Conservation (phyloP, 2,113 vertebrate genomes). For the Tachuris rubrigastra region DNA sequence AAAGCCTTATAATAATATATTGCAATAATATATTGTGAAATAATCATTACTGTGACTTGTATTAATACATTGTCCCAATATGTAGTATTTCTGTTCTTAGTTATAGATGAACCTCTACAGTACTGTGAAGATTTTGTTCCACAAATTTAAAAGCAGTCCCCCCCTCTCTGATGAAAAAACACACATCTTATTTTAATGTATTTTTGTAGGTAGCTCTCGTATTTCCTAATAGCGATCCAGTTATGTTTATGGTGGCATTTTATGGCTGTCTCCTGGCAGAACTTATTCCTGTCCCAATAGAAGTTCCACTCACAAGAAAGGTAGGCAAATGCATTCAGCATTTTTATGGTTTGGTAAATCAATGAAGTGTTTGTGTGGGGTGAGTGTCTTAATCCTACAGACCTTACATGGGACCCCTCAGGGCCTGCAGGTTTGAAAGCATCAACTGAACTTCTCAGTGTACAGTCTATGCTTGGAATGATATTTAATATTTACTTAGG, state of each 20-base stretch:
- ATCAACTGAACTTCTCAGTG: not conserved
- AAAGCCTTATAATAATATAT: not conserved
- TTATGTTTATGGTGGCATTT: conserved; percentile 97
- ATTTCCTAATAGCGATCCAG: conserved; percentile 94
- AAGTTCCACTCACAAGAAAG: conserved; percentile 95
- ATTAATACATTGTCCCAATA: not conserved
- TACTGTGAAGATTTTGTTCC: not conserved
- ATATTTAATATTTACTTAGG: not conserved
- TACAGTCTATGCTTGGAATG: not conserved
- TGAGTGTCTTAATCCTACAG: not conserved
- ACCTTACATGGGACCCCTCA: not conserved
- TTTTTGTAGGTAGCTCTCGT: conserved; percentile 89
- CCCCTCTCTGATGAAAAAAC: fast-evolving
- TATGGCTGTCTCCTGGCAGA: conserved; percentile 94
- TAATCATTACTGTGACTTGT: not conserved
- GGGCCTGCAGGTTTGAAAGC: not conserved
- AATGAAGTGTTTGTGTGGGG: not conserved
- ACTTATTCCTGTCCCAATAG: conserved; percentile 93
- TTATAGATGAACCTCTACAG: not conserved
- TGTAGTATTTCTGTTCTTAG: not conserved
- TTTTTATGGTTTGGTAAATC: not conserved
- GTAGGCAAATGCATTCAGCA: conserved; percentile 58
- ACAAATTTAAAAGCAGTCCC: not conserved
- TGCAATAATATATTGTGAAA: not conserved
- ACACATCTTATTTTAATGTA: not conserved